These are phyloP conservation scores for Riparia riparia DNA, from an alignment of 2,113 vertebrate species.

Conservation along the genomic window DNA sequence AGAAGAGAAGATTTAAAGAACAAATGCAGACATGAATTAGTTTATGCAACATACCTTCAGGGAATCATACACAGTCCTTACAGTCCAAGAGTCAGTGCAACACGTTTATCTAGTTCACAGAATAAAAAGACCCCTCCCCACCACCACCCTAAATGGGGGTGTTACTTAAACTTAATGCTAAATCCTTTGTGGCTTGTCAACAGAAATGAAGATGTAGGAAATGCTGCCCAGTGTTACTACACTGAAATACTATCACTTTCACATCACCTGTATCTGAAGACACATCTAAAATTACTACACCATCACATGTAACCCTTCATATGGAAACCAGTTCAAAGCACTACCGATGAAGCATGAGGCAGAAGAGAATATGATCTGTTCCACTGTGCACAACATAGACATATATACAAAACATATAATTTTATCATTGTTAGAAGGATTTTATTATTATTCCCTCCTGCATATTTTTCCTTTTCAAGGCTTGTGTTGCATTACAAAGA, in stretches of 20 bases:
- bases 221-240: not conserved
- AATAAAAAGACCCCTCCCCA: not conserved
- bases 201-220: not conserved
- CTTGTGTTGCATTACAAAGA: not conserved
- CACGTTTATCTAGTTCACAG: not conserved
- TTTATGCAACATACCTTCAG: not conserved
- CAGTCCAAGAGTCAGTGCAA: not conserved
- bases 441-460: not conserved
- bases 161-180: not conserved
- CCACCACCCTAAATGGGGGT: not conserved
- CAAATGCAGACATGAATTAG: not conserved
- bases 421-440: not conserved
- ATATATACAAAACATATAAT: not conserved
- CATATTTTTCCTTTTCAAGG: not conserved
- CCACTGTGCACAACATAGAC: not conserved
- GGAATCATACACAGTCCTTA: not conserved
- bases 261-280: not conserved
- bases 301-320: not conserved
- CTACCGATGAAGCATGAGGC: not conserved
- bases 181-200: not conserved
- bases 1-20: conserved; percentile 4
- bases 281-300: not conserved
- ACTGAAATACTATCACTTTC: not conserved
- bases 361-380: not conserved
- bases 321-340: not conserved